Evolutionary conservation across 2,888 invertebrate species (phyloP).

Genomic region (Phaonia tiefii): DNA sequence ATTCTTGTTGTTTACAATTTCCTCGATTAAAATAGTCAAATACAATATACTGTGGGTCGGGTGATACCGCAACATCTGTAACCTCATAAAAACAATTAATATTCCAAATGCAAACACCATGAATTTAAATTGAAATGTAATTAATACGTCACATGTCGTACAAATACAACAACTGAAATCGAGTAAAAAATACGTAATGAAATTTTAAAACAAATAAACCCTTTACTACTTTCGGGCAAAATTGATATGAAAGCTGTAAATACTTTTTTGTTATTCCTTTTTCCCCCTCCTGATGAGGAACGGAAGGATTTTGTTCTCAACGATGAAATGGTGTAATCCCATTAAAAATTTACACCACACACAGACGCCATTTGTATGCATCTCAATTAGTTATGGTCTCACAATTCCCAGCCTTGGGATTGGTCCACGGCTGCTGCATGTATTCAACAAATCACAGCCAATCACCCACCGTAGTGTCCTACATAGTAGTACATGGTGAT

Average conservation of each 20-base stretch:
- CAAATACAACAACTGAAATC: slow-evolving; percentile 16
- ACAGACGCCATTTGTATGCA: slow-evolving; percentile 38
- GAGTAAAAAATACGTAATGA: background rate
- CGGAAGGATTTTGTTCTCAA: background rate
- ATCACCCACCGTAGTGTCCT: slow-evolving; percentile 22
- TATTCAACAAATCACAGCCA: slow-evolving; percentile 35
- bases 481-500: background rate
- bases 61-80: slow-evolving; percentile 27
- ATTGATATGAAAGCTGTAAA: slow-evolving; percentile 26
- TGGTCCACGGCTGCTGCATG: slow-evolving; percentile 12
- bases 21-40: too few relatives aligned
- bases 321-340: slow-evolving; percentile 26
- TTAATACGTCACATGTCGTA: slow-evolving; percentile 16
- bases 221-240: slow-evolving; percentile 6
- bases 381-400: slow-evolving; percentile 19
- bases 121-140: slow-evolving; percentile 41
- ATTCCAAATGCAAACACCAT: slow-evolving; percentile 38
- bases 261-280: slow-evolving; percentile 29
- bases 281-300: background rate
- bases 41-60: background rate
- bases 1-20: too few relatives aligned
- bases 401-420: slow-evolving; percentile 1
- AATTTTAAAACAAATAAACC: slow-evolving; percentile 15
- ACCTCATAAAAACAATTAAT: slow-evolving; percentile 33
- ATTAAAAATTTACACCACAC: slow-evolving; percentile 30